Evolutionary conservation across 2,888 invertebrate genomes (phyloP).

Genomic region (Cremastinae sp.): DNA sequence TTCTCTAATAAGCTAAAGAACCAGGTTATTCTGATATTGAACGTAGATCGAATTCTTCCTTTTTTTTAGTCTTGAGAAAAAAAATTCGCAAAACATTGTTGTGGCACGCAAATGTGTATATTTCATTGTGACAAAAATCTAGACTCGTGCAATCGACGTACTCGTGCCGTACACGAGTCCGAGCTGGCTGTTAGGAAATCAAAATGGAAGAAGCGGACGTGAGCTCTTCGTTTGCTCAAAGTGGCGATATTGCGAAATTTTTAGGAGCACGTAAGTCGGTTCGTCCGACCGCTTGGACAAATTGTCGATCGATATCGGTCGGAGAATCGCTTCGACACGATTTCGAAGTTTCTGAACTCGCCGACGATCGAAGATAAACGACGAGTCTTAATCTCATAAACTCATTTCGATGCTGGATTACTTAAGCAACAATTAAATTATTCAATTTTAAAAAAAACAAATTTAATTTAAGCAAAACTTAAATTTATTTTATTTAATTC

Average conservation of each 20-base stretch:
- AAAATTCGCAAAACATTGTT: too few species aligned
- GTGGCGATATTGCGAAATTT: constrained; percentile 44
- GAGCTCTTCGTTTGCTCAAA: constrained; percentile 44
- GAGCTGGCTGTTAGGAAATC: constrained; percentile 53
- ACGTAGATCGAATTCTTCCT: too few species aligned
- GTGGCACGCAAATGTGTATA: too few species aligned
- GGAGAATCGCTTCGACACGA: constrained; percentile 1
- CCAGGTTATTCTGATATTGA: too few species aligned
- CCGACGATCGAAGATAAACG: neutral
- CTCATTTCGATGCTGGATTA: too few species aligned
- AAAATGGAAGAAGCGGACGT: constrained; percentile 55
- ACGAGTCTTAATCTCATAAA: neutral
- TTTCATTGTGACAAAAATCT: neutral
- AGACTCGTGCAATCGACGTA: neutral
- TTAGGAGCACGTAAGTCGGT: neutral
- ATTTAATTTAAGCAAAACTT: too few species aligned
- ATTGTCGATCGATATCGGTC: constrained; percentile 26
- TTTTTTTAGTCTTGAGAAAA: too few species aligned
- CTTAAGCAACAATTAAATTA: neutral
- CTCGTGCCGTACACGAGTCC: neutral
- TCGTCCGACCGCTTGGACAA: constrained; percentile 30
- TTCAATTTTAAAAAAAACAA: neutral
- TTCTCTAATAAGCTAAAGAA: too few species aligned
- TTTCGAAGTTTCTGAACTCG: constrained; percentile 32
- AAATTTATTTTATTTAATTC: too few species aligned